Conservation (phyloP, 2,888 invertebrate species). For the Seira sanloemensis region DNA sequence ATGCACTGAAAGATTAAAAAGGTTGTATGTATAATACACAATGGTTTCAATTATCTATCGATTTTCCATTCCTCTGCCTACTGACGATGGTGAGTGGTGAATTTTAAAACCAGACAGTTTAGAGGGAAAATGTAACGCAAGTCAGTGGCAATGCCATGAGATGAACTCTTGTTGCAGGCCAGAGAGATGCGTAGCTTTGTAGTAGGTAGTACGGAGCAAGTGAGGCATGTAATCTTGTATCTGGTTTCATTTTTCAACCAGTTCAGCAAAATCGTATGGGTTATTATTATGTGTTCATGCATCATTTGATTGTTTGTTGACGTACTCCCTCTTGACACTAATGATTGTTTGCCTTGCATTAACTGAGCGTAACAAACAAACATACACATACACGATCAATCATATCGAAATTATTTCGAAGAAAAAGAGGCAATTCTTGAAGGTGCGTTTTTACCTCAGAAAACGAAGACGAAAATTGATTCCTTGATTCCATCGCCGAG, state of each 20-base stretch:
- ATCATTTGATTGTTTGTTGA: slow-evolving; percentile 53
- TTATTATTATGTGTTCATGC: slow-evolving; percentile 39
- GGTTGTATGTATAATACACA: no score
- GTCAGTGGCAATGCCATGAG: no score
- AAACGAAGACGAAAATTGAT: not conserved
- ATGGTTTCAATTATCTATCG: no score
- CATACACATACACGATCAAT: not conserved
- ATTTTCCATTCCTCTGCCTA: no score
- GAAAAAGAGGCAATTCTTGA: not conserved
- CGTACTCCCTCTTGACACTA: slow-evolving; percentile 58
- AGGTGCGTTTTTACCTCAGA: no score
- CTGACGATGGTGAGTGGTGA: no score
- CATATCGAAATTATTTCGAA: not conserved
- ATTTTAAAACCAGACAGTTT: no score
- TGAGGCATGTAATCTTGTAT: not conserved
- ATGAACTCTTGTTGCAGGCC: no score
- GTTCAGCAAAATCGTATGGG: slow-evolving; percentile 25
- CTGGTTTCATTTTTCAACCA: not conserved
- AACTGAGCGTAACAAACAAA: not conserved
- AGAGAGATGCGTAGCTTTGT: not conserved
- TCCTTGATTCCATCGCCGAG: not conserved
- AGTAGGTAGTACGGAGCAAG: no score
- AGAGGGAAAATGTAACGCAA: no score
- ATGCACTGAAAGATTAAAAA: no score
- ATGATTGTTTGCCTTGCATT: slow-evolving; percentile 48